These are phyloP conservation scores for Vipera ursinii DNA, from an alignment of 2,797 vertebrate species.

Conservation along the genomic window DNA sequence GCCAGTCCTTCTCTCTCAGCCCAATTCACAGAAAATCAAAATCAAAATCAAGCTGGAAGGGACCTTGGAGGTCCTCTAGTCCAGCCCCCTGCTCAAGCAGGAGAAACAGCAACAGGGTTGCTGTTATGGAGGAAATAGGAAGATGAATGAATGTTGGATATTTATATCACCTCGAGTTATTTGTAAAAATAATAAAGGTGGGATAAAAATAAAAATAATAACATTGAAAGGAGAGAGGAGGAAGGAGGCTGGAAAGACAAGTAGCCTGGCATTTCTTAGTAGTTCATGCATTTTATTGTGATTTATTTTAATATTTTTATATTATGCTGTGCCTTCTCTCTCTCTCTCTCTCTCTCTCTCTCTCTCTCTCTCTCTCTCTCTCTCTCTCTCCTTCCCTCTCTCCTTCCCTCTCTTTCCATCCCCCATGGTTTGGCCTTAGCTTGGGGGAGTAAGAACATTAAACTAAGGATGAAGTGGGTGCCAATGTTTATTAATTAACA, in stretches of 20 bases:
- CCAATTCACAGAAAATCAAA: neutral
- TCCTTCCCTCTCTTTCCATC: neutral
- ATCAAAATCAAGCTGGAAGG: too few species aligned
- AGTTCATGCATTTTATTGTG: neutral
- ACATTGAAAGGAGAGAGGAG: neutral
- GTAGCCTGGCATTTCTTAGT: neutral
- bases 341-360: too few species aligned
- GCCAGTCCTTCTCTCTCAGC: neutral
- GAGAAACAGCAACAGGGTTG: too few species aligned
- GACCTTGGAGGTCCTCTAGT: too few species aligned
- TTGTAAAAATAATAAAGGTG: neutral
- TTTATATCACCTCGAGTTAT: neutral
- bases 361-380: too few species aligned
- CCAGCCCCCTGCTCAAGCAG: too few species aligned
- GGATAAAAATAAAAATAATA: neutral
- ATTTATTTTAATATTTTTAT: neutral
- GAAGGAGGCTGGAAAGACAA: neutral
- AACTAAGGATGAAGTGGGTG: slow-evolving; percentile 12
- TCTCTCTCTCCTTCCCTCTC: neutral
- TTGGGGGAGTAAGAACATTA: neutral
- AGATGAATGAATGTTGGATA: neutral
- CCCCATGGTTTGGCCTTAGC: neutral
- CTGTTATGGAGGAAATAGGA: neutral
- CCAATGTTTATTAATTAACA: slow-evolving; percentile 6
- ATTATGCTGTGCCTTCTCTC: neutral